Evolutionary conservation across 2,113 vertebrate genomes (phyloP), one percentile per base, ranked within the genome.

Genomic region (Oncorhynchus tshawytscha): DNA sequence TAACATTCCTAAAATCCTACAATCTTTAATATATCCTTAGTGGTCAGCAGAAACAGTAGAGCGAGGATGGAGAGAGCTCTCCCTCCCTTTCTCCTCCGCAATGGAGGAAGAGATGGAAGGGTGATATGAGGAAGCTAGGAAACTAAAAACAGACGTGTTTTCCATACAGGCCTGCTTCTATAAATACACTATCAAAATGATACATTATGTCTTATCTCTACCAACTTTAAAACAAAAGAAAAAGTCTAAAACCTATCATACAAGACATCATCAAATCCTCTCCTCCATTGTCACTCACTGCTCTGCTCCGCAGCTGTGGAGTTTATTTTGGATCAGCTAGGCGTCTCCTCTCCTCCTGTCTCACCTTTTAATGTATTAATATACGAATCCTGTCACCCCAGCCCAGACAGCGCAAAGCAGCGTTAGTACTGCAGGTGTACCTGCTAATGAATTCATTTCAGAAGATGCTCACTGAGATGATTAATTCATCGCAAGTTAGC

Each of bases 1-100:
- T 93, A 91, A 89, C 86, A 89, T 91, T 90, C 79, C 85, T 88
- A 78, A 91, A 90, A 92, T 92, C 93, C 84, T 85, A 90, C 83
- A 77, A 87, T 92, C 69, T 0, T 89, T 92, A 93, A 93, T 91
- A 90, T 83, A 78, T 85, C 90, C 85, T 25, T 79, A 78, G 87
- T 79, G 85, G 91, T 89, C 85, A n/a, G 54, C 88, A 73, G 77
- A 86, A 90, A 82, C 1, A 5, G 73, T 78, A 16, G 22, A 9
- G 62, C 18, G 27, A 62, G 29, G 51, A 59, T 3, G 6, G 20
- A 24, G 6, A 27, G 34, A 45, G 34, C 6, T 34, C 25, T 24
- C 34, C 34, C 5, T 6, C 64, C 7, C 29, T 18, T 16, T 31
- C 24, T 2, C 4, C 2, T 9, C 29, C 27, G 1, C 3, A 25